Evolutionary conservation across 2,797 vertebrate genomes (phyloP), one percentile per base, ranked within the genome.

Genomic region (Mormyrus proboscirostris): DNA sequence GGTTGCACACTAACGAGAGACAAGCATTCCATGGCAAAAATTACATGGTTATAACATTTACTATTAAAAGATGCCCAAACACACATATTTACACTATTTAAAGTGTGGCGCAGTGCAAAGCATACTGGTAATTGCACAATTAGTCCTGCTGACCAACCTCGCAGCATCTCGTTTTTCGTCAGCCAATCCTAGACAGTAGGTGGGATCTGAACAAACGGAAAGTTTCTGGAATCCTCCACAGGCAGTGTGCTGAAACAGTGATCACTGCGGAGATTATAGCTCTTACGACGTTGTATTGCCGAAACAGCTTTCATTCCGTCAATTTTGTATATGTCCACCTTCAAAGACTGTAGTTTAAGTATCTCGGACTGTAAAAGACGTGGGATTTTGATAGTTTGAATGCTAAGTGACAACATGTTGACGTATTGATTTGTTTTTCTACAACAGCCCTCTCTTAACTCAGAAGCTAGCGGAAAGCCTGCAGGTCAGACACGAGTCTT

Each of bases 381-480:
- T 44, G 7, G 12, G 12, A 38, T 16, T 76, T 76, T 76, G 5
- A 44, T 44, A 76, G 73, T 76, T 19, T 76, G 38, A 76, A 41
- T 41, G 14, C 12, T 76, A 76, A 41, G 4, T 41, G 5, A n/a
- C 10, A 1, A 4, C 1, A 4, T 53, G 22, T 22, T 62, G 49
- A 55, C 84, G 3, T 55, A 53, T n/a, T n/a, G 51, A 6, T 33
- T 33, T 53, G 12, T 59, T 62, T 87, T 19, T 53, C 93, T 89
- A 92, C 92, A 92, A 86, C 91, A 99, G 99, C 99, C 98, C 93
- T 99, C 98, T 93, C 96, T 99, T 95, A 99, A 99, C 96, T 98
- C 98, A 94, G 99, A 99, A 97, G 97, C 97, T 95, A 96, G 95
- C 95, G 97, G 98, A 96, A 99, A 98, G 96, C 96, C 97, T 91